Percentiles rank a stretch among this genome's conserved stretches.
Conservation (phyloP, 2,797 vertebrate species). For the Euphonia xanthogaster region DNA sequence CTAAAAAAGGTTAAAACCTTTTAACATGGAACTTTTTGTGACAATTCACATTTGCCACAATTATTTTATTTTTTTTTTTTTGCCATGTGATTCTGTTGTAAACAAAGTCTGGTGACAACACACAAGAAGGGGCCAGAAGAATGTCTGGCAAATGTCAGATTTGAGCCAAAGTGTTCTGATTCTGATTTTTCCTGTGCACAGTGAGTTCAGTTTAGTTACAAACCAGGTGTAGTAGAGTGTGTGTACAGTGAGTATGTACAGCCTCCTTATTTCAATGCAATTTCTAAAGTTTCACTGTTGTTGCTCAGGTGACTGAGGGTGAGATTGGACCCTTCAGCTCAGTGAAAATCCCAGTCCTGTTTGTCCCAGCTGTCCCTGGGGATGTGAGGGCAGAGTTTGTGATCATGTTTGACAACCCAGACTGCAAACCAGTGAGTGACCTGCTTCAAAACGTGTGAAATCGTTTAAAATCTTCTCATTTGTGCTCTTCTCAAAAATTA, state of each 20-base stretch:
- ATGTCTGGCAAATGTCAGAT: neutral
- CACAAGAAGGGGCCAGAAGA: neutral
- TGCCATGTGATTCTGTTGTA: neutral
- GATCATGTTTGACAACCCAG: slow-evolving; percentile 80
- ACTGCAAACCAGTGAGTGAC: slow-evolving; percentile 81
- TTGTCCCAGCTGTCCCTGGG: slow-evolving; percentile 84
- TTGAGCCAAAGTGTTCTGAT: neutral
- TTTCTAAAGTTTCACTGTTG: neutral
- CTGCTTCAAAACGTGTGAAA: neutral
- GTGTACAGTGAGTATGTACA: neutral
- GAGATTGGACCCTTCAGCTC: slow-evolving; percentile 84
- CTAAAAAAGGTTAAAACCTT: neutral
- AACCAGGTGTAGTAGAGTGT: neutral
- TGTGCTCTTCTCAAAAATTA: neutral
- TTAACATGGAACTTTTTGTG: neutral
- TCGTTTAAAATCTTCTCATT: neutral
- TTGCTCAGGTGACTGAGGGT: slow-evolving; percentile 79
- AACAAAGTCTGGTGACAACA: neutral
- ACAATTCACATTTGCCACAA: neutral
- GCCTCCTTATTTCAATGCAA: neutral
- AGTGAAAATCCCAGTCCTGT: slow-evolving; percentile 82
- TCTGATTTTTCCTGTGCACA: neutral
- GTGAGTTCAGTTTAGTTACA: neutral
- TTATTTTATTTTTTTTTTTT: neutral
- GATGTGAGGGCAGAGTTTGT: slow-evolving; percentile 74